Evolutionary conservation across 2,113 vertebrate genomes (phyloP).

Genomic region (Crotalus tigris): DNA sequence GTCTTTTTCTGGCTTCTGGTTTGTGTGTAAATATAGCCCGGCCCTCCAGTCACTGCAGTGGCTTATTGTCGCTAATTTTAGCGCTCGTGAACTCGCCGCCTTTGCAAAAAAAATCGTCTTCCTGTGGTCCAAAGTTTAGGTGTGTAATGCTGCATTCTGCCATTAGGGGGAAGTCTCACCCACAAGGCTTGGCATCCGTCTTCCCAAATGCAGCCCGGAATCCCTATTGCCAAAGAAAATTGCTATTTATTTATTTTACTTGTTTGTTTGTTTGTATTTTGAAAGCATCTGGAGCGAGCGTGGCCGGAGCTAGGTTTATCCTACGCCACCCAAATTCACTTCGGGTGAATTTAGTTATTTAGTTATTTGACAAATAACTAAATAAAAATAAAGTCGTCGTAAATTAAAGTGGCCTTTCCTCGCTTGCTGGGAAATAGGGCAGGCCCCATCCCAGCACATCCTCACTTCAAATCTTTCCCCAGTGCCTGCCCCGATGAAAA

Average conservation of each 20-base stretch:
- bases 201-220: background rate
- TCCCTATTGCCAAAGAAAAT: no score
- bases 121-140: background rate
- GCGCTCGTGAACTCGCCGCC: background rate
- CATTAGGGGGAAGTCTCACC: background rate
- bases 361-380: background rate
- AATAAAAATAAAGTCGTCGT: background rate
- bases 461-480: background rate
- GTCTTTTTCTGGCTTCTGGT: background rate
- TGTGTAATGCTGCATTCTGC: background rate
- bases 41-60: background rate
- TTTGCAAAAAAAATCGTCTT: background rate
- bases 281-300: background rate
- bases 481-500: background rate
- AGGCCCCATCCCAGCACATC: background rate
- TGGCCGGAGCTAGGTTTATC: background rate
- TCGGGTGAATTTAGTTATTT: background rate
- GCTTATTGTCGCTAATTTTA: slow-evolving; percentile 1
- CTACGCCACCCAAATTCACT: background rate
- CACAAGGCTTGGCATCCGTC: background rate
- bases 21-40: background rate
- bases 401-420: background rate
- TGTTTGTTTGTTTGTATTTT: background rate
- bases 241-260: background rate
- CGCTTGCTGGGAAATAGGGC: background rate